Evolutionary conservation across 2,888 invertebrate species (phyloP), one percentile per base, ranked within the genome.

Genomic region (Xestia ashworthii): DNA sequence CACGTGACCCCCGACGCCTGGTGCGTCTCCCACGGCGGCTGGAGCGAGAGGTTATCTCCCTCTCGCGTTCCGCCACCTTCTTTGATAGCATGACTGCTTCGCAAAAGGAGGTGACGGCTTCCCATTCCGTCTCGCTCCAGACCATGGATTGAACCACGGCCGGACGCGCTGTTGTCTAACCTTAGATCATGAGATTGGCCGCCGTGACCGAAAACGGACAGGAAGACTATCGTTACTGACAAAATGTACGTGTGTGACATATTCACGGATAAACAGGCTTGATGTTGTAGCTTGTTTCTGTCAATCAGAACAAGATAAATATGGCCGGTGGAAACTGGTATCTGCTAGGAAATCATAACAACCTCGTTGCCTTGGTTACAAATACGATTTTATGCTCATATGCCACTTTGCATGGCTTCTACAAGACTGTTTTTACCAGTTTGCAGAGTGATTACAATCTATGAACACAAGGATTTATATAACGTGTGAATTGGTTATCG

Each of bases 341-440:
- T 50, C 50, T 22, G 4, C 3, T 32, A 25, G 14, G 44, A 77
- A 32, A 71, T 46, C 8, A 12, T 46, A 22, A 22, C 38, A 53
- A 32, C 1, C 48, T 19, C 25, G 38, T 22, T 32, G 41, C 41
- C 62, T 50, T 6, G 44, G 44, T 75, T 8, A 53, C n/a, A 76
- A 77, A 76, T 62, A 62, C 53, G 62, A 75, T 75, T 62, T 44
- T 19, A 50, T 22, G 38, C 14, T 16, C 50, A 5, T 76, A 32
- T 11, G 12, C 14, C 3, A n/a, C 4, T 41, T 16, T 19, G 5
- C 50, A 76, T 44, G 50, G 62, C 76, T 76, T 76, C 62, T 14
- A 62, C 32, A 14, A 76, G 19, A 62, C 19, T 4, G 9, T 32
- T 53, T 44, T 46, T 46, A 50, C 60, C 16, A 76, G 48, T 25